Evolutionary conservation across 1,140 invertebrate genomes (phyloP), one percentile per base, ranked within the genome.

Genomic region (Leptoteleia sp.): DNA sequence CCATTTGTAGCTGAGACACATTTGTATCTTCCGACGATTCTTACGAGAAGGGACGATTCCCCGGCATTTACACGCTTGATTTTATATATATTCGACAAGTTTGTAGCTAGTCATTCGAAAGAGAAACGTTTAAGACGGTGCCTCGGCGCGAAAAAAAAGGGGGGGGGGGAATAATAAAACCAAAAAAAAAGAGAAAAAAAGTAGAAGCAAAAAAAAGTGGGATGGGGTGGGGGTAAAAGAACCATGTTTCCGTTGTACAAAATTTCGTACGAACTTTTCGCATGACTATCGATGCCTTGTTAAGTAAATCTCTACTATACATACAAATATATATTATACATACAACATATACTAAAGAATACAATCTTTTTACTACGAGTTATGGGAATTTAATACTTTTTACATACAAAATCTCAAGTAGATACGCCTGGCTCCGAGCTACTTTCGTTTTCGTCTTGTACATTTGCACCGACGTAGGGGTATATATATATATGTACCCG

Each of bases 261-360:
- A 73, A 62, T 38, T 64, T 72, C 35, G 33, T 65, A 73, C 52
- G 48, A 62, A 61, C 37, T 64, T 62, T 65, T 73, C 70, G 70
- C 70, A 73, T 73, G 29, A 64, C 70, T 73, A 57, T 73, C 52
- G 59, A 64, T 73, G 70, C 70, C 70, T 73, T 65, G 70, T 73
- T 65, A 73, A 57, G 35, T 57, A 62, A 73, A 55, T 55, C 57
- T 64, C 40, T 55, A 72, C 40, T 72, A 62, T 54, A 62, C 11
- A 50, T 54, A 71, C 47, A 61, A 62, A 22, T 62, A 73, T 73
- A 57, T 57, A 65, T 62, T 52, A 38, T 31, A 67, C n/a, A 67
- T 65, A 55, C 45, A 16, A 25, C 22, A 25, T 57, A 68, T 48
- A 68, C 43, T 37, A 38, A 62, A 55, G n/a, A 55, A 52, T 62